Base-by-base conservation (phyloP, 2,888 invertebrate species). In the Macaria notata region DNA sequence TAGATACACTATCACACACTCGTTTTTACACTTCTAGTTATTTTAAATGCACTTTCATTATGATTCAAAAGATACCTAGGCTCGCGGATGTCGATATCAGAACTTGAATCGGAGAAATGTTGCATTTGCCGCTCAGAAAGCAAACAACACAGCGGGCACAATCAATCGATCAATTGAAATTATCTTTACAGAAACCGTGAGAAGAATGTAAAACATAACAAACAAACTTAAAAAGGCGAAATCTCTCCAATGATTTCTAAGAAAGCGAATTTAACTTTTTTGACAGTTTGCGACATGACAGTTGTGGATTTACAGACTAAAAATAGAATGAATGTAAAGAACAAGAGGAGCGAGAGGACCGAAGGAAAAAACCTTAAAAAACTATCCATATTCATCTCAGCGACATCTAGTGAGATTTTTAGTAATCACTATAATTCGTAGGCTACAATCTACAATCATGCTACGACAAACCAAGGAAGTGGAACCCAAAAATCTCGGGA, bases 21-120 rank as follows among this genome's bases (percentile, higher is more conserved):
- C 65, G 75, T 78, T 76, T 86, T 83, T 75, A 88, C 88, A 88
- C 86, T 82, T 63, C 66, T 60, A 87, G 83, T 75, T 87, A 88
- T 88, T 84, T 81, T 71, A 73, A 68, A 80, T 75, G 78, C 84
- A 75, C 81, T 88, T 88, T 88, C 89, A 89, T 88, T 85, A 77
- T 85, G 79, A 88, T 86, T 85, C 82, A 83, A 82, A 78, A 80
- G 73, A 81, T 75, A n/a, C n/a, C n/a, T n/a, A 72, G 71, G 71
- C 71, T 75, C 72, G 71, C 70, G 60, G 64, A 68, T 68, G 66
- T 71, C 65, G 65, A 67, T 69, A 60, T 66, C 61, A 64, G 62
- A 66, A 56, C 57, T 63, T 54, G 56, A 59, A 46, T 63, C 33
- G 4, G 9, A 47, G 46, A 53, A 63, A 56, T 46, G 42, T 43